Evolutionary conservation across 2,888 invertebrate species (phyloP).

Genomic region (Strigamia maritima): DNA sequence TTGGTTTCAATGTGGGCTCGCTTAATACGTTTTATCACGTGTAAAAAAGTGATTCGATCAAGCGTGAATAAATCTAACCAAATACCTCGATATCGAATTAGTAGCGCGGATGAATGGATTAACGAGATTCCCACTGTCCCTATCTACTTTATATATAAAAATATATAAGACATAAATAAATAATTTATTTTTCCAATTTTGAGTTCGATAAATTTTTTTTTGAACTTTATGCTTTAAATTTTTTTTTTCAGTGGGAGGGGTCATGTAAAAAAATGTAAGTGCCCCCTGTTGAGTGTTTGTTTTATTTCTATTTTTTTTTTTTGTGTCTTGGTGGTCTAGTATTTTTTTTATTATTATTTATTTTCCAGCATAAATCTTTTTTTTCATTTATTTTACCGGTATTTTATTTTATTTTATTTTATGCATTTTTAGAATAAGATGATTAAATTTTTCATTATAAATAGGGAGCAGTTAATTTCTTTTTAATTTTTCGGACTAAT

Average conservation of each 20-base stretch:
- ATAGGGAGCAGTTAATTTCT: background rate
- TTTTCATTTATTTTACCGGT: background rate
- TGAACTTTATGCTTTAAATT: background rate
- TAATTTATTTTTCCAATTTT: background rate
- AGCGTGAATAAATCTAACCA: no score
- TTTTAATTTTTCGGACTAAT: background rate
- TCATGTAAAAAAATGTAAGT: background rate
- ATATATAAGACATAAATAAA: background rate
- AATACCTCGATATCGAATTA: background rate
- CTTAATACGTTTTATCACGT: no score
- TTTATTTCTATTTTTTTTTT: background rate
- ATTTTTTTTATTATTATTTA: background rate
- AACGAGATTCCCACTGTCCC: constrained; percentile 18
- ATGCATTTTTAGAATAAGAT: background rate
- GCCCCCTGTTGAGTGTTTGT: constrained; percentile 15
- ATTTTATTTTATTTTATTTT: background rate
- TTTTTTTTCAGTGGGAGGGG: background rate
- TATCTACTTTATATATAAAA: background rate
- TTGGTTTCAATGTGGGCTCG: background rate
- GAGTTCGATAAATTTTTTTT: background rate
- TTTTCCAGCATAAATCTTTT: background rate
- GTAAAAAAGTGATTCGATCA: no score
- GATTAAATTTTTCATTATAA: background rate
- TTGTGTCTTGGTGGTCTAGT: background rate
- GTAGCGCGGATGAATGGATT: background rate